Percentiles rank a stretch among this genome's conserved stretches.
phyloP scores from a whole-genome alignment of 2,113 vertebrate genomes.

The Coregonus clupeaformis region DNA sequence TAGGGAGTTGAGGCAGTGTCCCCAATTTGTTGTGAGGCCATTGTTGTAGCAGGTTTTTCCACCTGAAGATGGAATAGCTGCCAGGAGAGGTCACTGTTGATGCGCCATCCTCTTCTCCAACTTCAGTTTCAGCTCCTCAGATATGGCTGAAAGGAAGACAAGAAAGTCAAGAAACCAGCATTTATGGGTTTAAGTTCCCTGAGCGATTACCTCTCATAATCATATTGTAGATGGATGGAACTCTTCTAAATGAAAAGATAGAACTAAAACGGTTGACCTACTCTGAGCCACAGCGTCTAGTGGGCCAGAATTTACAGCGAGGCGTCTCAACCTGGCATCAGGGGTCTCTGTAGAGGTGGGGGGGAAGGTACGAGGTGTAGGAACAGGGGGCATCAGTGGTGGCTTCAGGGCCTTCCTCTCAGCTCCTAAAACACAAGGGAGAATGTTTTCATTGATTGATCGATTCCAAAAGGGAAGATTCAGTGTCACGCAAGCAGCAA shows the following conservation, averaged over 20 bases:
- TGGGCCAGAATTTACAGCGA: too few species aligned
- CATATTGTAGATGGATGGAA: too few species aligned
- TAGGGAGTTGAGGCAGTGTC: background rate
- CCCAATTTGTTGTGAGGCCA: background rate
- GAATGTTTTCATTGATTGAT: background rate
- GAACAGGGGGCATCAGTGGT: constrained; percentile 2
- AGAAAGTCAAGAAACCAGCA: background rate
- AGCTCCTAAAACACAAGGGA: constrained; percentile 1
- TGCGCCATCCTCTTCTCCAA: constrained; percentile 44
- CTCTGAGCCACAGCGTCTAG: too few species aligned
- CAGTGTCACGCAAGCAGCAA: background rate
- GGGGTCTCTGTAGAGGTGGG: background rate
- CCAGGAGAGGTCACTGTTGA: constrained; percentile 32
- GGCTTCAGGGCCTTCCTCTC: background rate
- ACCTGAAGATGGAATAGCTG: background rate
- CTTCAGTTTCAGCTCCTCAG: constrained; percentile 63
- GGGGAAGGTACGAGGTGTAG: background rate
- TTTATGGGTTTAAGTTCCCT: too few species aligned
- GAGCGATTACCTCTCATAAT: too few species aligned
- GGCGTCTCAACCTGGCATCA: background rate
- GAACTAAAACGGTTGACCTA: too few species aligned
- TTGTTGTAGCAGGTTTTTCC: background rate
- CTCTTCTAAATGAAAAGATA: too few species aligned
- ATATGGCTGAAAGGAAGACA: constrained; percentile 35
- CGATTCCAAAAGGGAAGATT: background rate